These are phyloP conservation scores for Cromileptes altivelis DNA, from an alignment of 2,113 vertebrate genomes.

Conservation along the genomic window DNA sequence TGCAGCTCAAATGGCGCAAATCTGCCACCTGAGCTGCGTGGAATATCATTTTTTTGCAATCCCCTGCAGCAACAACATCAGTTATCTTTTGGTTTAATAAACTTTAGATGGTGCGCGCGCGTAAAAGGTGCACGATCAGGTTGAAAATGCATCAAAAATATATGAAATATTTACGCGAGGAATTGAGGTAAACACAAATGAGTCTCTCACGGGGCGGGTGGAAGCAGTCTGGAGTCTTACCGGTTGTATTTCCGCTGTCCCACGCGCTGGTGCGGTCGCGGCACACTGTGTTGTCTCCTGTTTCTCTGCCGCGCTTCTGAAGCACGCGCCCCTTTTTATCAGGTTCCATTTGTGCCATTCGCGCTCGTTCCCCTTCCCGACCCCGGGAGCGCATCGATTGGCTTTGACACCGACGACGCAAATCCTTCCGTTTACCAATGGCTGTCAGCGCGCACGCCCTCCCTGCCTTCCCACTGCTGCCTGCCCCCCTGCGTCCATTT, in stretches of 20 bases:
- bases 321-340: slow-evolving; percentile 56
- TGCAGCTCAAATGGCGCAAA: slow-evolving; percentile 11
- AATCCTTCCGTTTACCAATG: slow-evolving; percentile 59
- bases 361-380: slow-evolving; percentile 66
- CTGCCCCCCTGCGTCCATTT: slow-evolving; percentile 10
- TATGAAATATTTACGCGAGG: too few relatives aligned
- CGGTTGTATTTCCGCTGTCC: not conserved
- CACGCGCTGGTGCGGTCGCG: not conserved
- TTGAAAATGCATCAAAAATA: too few relatives aligned
- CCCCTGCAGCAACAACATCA: rapidly evolving
- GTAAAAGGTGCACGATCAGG: not conserved
- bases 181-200: too few relatives aligned
- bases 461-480: not conserved
- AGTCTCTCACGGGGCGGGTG: rapidly evolving
- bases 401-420: slow-evolving; percentile 62
- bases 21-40: not conserved
- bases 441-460: slow-evolving; percentile 26
- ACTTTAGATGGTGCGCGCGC: not conserved
- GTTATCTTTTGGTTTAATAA: too few relatives aligned
- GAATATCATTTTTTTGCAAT: not conserved
- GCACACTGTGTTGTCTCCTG: rapidly evolving
- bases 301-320: not conserved
- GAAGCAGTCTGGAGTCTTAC: slow-evolving; percentile 36
- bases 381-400: slow-evolving; percentile 70
- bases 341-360: slow-evolving; percentile 65